Percentiles rank a stretch among this genome's conserved stretches.
Conservation (phyloP, 2,113 vertebrate genomes). For the Rynchops niger region DNA sequence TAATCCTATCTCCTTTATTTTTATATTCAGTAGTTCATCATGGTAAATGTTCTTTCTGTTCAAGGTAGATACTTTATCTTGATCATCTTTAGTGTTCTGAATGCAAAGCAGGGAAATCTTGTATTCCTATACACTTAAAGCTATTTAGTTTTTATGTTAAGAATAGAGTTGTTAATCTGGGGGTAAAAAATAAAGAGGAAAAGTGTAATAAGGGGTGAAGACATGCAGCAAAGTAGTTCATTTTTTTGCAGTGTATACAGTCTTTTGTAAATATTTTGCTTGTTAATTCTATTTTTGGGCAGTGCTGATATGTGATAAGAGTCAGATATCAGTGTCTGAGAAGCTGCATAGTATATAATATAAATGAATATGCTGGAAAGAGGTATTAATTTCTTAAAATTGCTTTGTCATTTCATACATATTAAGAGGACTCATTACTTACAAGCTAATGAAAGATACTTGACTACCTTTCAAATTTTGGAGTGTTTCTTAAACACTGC, state of each 20-base stretch:
- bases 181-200: neutral
- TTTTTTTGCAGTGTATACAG: neutral
- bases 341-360: neutral
- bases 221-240: neutral
- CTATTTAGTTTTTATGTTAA: neutral
- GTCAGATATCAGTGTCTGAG: neutral
- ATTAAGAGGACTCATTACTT: neutral
- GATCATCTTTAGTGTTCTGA: neutral
- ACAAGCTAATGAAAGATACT: neutral
- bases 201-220: neutral
- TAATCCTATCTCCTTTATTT: neutral
- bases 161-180: neutral
- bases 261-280: neutral
- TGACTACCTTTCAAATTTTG: neutral
- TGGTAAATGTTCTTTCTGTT: neutral
- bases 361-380: neutral
- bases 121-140: neutral
- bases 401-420: neutral
- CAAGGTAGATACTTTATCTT: neutral
- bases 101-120: neutral
- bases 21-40: conserved; percentile 20
- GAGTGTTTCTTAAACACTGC: neutral
- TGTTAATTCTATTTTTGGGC: neutral
- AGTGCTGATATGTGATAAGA: neutral
- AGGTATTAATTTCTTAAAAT: neutral